These are phyloP conservation scores for Teleiodes luculella DNA, from an alignment of 2,888 invertebrate species.

Conservation along the genomic window DNA sequence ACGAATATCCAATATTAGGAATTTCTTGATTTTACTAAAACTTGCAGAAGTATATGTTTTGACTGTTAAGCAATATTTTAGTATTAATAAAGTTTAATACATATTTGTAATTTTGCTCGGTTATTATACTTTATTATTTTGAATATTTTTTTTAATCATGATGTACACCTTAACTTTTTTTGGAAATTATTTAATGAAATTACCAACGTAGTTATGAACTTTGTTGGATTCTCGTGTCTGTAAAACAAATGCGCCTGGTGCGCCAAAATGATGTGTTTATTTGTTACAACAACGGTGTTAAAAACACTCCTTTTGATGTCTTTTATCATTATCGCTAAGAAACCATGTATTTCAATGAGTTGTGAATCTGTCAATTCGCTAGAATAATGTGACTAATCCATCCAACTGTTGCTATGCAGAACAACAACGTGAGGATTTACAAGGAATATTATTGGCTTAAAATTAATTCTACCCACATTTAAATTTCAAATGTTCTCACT, in stretches of 20 bases:
- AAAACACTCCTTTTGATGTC: background rate
- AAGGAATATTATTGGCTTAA: too few relatives aligned
- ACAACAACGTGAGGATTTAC: background rate
- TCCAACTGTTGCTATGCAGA: constrained; percentile 26
- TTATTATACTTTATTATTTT: background rate
- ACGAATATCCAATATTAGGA: too few relatives aligned
- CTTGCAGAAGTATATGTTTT: too few relatives aligned
- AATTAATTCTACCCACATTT: too few relatives aligned
- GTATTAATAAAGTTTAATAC: background rate
- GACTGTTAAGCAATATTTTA: background rate
- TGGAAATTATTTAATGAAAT: background rate
- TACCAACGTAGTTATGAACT: background rate
- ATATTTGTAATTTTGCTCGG: background rate
- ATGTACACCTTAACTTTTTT: background rate
- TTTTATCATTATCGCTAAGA: too few relatives aligned
- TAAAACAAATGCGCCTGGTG: background rate
- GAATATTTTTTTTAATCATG: background rate
- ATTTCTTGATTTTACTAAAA: too few relatives aligned
- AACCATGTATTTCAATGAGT: background rate
- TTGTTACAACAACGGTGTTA: background rate
- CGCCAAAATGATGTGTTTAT: background rate
- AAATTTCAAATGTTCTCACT: too few relatives aligned
- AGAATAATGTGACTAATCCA: constrained; percentile 22
- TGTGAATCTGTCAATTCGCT: constrained; percentile 17
- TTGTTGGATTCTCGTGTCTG: background rate